phyloP scores from a whole-genome alignment of 2,797 vertebrate genomes.

The Triplophysa bombifrons region DNA sequence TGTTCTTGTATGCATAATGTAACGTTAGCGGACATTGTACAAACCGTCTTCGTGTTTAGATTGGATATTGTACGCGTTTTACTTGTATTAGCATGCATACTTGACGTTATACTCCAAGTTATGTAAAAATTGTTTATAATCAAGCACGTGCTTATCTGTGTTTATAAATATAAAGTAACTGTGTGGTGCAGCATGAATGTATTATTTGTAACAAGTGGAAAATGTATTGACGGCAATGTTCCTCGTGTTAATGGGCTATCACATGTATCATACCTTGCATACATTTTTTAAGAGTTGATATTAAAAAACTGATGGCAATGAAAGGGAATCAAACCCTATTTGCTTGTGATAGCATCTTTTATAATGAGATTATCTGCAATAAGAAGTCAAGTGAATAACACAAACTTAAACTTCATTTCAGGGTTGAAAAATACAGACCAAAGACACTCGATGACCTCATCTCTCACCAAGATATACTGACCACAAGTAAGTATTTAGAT shows the following conservation, averaged over 20 bases:
- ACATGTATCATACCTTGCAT: too few species aligned
- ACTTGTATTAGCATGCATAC: neutral
- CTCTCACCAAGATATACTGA: constrained; percentile 93
- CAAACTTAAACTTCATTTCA: constrained; percentile 57
- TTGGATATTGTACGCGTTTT: too few species aligned
- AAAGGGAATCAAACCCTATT: too few species aligned
- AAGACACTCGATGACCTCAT: constrained; percentile 90
- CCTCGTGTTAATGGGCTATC: too few species aligned
- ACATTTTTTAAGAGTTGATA: too few species aligned
- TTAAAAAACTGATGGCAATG: neutral
- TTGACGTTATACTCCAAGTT: too few species aligned
- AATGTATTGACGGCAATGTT: too few species aligned
- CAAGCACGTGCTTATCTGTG: too few species aligned
- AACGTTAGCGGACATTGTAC: neutral
- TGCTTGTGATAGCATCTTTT: neutral
- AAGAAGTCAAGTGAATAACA: neutral
- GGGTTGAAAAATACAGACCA: constrained; percentile 97
- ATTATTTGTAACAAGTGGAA: too few species aligned
- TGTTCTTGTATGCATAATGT: neutral
- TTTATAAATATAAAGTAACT: too few species aligned
- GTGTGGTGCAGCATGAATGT: too few species aligned
- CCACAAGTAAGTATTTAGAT: constrained; percentile 82
- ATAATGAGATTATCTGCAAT: neutral
- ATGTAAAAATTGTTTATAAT: neutral
- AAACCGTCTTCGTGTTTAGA: too few species aligned